phyloP scores from a whole-genome alignment of 2,797 vertebrate species.

The Yasuhikotakia modesta region DNA sequence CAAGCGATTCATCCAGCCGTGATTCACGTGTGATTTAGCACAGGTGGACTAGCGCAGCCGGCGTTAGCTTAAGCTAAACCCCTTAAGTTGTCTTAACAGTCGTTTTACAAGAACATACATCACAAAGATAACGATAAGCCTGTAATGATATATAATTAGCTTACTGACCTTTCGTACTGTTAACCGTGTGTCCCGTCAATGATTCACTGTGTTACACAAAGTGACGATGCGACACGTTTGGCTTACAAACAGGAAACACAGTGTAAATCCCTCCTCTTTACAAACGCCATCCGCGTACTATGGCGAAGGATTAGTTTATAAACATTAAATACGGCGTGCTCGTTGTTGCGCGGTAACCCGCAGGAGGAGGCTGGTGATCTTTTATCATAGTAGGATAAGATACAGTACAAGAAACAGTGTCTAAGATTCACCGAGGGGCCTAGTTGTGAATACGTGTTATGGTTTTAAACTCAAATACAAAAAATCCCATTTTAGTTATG shows the following conservation, averaged over 20 bases:
- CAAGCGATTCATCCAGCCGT: neutral
- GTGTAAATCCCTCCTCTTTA: neutral
- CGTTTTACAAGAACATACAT: neutral
- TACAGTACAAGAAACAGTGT: no score
- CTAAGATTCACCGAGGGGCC: no score
- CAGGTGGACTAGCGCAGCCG: neutral
- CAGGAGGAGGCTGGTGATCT: no score
- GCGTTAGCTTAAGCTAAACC: neutral
- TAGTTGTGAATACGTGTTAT: no score
- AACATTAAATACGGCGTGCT: neutral
- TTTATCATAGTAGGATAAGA: no score
- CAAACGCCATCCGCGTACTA: neutral
- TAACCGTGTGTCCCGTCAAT: constrained; percentile 32
- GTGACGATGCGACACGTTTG: neutral
- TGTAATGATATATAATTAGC: neutral
- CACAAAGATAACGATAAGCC: neutral
- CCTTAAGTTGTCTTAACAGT: neutral
- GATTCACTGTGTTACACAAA: constrained; percentile 29
- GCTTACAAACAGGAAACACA: constrained; percentile 25
- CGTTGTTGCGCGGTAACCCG: neutral
- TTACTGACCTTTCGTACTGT: constrained; percentile 32
- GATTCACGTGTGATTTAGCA: neutral
- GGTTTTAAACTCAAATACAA: no score
- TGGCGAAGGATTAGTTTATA: neutral
- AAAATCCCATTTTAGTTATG: no score